A percentile compares a stretch with the other conserved stretches of the same genome.
Conservation (phyloP, 2,797 vertebrate genomes). For the Ceyx erithaca region DNA sequence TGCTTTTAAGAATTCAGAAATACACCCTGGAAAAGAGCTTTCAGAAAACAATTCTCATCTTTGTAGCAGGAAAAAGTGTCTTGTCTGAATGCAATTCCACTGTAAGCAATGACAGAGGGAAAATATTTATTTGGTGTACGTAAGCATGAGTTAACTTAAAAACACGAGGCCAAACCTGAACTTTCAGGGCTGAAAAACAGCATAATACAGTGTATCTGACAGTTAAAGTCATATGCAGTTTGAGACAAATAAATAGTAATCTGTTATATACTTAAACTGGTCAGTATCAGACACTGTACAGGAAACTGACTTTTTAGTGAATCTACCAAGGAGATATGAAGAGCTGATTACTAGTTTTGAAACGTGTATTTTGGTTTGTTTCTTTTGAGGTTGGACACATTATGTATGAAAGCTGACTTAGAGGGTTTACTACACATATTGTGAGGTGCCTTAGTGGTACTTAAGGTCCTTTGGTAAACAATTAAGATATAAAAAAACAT, state of each 20-base stretch:
- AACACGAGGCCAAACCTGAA: neutral
- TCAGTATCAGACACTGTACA: neutral
- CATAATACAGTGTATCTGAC: neutral
- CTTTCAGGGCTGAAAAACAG: neutral
- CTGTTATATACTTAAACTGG: neutral
- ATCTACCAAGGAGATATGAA: neutral
- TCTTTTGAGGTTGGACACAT: neutral
- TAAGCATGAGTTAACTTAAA: neutral
- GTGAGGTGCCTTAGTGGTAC: neutral
- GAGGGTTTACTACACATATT: neutral
- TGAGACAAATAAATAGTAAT: neutral
- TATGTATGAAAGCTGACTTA: neutral
- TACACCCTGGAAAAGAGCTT: neutral
- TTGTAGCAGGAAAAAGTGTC: neutral
- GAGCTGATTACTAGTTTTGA: neutral
- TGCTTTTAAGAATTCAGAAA: neutral
- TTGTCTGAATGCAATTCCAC: neutral
- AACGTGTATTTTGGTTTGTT: neutral
- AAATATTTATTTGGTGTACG: neutral
- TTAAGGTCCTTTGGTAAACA: neutral
- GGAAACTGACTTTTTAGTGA: neutral
- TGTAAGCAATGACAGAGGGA: neutral
- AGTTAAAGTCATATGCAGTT: neutral
- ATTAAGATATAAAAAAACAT: neutral
- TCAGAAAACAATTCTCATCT: neutral